Percentiles rank a stretch among this genome's conserved stretches.
Conservation (phyloP, 2,113 vertebrate genomes). For the Paramormyrops kingsleyae region DNA sequence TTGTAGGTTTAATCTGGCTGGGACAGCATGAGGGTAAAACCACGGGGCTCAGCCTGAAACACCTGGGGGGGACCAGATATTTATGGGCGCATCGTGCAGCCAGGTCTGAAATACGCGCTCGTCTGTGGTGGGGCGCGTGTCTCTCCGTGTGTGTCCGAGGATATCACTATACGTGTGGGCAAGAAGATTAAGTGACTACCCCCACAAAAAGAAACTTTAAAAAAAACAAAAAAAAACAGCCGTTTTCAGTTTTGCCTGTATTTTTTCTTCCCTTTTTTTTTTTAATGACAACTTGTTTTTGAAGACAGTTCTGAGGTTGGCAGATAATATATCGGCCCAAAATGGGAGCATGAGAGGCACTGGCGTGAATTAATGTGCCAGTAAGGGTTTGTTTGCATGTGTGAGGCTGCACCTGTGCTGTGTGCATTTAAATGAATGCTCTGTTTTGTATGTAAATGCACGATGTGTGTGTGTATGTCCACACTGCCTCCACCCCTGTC, state of each 20-base stretch:
- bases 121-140: background rate
- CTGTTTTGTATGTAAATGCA: background rate
- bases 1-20: constrained; percentile 42
- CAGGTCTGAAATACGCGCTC: background rate
- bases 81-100: constrained; percentile 9
- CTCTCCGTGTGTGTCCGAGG: background rate
- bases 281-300: background rate
- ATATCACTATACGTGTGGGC: background rate
- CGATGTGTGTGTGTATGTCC: background rate
- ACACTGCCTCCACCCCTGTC: constrained; percentile 12
- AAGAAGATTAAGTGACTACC: background rate
- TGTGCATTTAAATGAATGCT: constrained; percentile 11
- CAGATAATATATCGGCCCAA: background rate
- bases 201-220: background rate
- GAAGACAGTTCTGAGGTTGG: background rate
- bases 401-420: background rate
- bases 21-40: constrained; percentile 33
- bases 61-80: background rate
- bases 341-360: background rate
- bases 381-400: background rate
- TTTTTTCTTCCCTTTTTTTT: background rate
- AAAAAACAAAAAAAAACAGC: background rate
- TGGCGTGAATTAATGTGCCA: background rate
- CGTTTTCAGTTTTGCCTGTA: background rate
- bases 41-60: constrained; percentile 29